Evolutionary conservation across 2,113 vertebrate species (phyloP).

Genomic region (Zosterops pallidus): DNA sequence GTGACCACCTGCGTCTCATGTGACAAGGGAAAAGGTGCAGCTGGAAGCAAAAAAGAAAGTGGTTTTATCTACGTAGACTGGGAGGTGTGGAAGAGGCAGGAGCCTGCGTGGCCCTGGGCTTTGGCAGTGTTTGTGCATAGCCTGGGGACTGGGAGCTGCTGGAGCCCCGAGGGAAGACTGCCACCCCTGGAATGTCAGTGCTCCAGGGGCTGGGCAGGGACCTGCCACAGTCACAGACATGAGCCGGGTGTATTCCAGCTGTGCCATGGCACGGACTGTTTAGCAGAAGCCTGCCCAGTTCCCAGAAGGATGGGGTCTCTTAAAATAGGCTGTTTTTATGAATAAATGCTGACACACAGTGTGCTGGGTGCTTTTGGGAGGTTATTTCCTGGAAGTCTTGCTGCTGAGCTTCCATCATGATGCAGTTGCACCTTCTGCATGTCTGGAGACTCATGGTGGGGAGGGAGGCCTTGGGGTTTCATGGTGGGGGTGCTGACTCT

Average conservation of each 20-base stretch:
- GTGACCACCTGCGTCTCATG: fast-evolving
- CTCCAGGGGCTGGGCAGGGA: fast-evolving
- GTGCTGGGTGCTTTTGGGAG: neutral
- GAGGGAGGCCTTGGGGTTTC: neutral
- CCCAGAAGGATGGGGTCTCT: constrained; percentile 13
- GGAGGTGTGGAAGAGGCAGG: fast-evolving
- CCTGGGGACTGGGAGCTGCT: neutral
- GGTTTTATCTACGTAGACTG: neutral
- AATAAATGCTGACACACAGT: neutral
- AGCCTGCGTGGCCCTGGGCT: neutral
- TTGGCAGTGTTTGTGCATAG: neutral
- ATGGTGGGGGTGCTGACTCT: neutral
- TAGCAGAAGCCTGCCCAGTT: constrained; percentile 5
- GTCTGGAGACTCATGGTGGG: neutral
- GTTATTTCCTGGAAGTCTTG: neutral
- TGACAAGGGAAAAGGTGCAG: neutral
- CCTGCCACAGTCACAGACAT: fast-evolving
- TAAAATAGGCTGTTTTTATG: neutral
- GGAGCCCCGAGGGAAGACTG: neutral
- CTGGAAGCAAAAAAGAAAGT: neutral
- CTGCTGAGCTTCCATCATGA: fast-evolving
- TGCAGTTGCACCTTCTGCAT: neutral
- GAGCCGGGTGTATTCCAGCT: neutral
- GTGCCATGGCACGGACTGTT: neutral
- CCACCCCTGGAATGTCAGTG: fast-evolving